phyloP scores from a whole-genome alignment of 2,797 vertebrate genomes.

The Phrynocephalus forsythii region DNA sequence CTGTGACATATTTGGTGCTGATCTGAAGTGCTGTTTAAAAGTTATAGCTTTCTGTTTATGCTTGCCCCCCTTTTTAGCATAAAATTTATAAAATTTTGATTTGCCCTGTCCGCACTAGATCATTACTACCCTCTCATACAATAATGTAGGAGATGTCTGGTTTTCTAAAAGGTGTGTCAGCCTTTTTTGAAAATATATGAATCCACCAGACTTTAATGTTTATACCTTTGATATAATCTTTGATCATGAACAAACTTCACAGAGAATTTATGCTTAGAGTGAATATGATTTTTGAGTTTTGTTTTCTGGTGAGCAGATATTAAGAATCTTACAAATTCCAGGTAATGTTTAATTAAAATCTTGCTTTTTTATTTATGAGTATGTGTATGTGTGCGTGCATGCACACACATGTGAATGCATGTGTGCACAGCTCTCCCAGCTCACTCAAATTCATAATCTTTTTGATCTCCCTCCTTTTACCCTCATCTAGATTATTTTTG shows the following conservation, averaged over 20 bases:
- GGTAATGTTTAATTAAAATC: constrained; percentile 22
- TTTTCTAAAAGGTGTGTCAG: not conserved
- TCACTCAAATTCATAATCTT: constrained; percentile 30
- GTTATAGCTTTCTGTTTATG: too few species aligned
- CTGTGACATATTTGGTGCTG: too few species aligned
- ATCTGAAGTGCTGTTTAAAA: too few species aligned
- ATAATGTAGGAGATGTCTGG: constrained; percentile 24
- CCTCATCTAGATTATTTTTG: constrained; percentile 30
- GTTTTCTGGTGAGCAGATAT: constrained; percentile 13
- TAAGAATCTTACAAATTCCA: constrained; percentile 12
- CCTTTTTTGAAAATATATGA: not conserved
- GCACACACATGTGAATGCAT: too few species aligned
- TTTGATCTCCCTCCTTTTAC: constrained; percentile 43
- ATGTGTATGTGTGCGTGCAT: not conserved
- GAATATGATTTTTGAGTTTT: constrained; percentile 29
- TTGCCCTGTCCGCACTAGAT: too few species aligned
- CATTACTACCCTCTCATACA: too few species aligned
- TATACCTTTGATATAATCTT: constrained; percentile 9
- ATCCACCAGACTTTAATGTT: constrained; percentile 5
- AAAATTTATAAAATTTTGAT: too few species aligned
- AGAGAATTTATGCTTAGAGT: not conserved
- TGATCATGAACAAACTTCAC: not conserved
- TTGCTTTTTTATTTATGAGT: constrained; percentile 25
- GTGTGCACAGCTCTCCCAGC: not conserved
- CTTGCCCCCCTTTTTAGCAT: too few species aligned